These are phyloP conservation scores for Eledona agricola DNA, from an alignment of 2,888 invertebrate species.

Conservation along the genomic window DNA sequence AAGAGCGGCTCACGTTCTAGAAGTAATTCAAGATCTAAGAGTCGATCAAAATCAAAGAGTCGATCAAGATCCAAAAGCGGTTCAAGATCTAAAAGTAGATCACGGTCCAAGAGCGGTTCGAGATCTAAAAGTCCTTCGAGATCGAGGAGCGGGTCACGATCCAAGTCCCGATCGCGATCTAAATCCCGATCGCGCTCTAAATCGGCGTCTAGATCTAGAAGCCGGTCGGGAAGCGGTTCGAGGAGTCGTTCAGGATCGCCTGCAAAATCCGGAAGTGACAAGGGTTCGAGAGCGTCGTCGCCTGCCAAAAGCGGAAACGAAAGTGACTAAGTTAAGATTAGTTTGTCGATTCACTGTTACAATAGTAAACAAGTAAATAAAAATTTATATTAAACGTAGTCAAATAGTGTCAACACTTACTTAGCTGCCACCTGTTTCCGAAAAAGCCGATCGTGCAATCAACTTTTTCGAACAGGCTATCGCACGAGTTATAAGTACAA, in stretches of 20 bases:
- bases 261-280: constrained; percentile 31
- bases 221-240: constrained; percentile 26
- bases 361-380: constrained; percentile 32
- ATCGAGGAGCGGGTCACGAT: constrained; percentile 56
- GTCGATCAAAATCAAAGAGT: constrained; percentile 46
- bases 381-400: constrained; percentile 35
- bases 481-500: too few species aligned
- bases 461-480: too few species aligned
- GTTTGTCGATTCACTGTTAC: constrained; percentile 1
- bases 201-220: constrained; percentile 10
- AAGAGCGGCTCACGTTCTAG: constrained; percentile 58
- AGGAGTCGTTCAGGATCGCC: constrained; percentile 28
- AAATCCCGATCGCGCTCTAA: constrained; percentile 32
- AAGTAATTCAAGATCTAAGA: constrained; percentile 56
- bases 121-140: constrained; percentile 51
- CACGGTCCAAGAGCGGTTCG: constrained; percentile 50
- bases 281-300: constrained; percentile 34
- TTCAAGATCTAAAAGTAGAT: constrained; percentile 56
- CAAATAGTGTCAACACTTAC: constrained; percentile 24
- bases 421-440: not conserved
- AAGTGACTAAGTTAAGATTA: constrained; percentile 36
- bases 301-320: constrained; percentile 38
- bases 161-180: constrained; percentile 62
- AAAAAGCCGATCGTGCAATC: too few species aligned
- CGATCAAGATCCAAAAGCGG: constrained; percentile 58